Conservation (phyloP, 2,797 vertebrate species). For the Sebastes steindachneri region DNA sequence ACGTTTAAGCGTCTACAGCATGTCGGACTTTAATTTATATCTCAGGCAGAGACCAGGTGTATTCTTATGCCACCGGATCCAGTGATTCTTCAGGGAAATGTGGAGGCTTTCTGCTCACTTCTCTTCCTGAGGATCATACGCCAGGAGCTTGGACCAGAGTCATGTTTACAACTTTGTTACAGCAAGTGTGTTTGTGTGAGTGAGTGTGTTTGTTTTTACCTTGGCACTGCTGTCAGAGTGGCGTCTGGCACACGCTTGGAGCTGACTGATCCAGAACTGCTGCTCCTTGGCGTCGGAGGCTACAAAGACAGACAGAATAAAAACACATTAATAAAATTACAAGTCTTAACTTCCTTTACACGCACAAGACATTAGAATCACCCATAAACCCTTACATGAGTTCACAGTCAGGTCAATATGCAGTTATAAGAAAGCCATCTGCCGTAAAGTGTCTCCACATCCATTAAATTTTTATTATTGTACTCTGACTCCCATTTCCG, state of each 20-base stretch:
- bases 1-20: too few relatives aligned
- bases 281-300: slow-evolving; percentile 93
- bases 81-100: slow-evolving; percentile 16
- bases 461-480: neutral
- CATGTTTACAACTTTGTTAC: slow-evolving; percentile 18
- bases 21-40: neutral
- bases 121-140: slow-evolving; percentile 17
- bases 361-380: neutral
- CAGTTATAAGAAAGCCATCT: neutral
- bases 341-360: neutral
- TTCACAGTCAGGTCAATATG: slow-evolving; percentile 18
- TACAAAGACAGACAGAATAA: slow-evolving; percentile 59
- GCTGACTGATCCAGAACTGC: slow-evolving; percentile 95
- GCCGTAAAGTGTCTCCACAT: slow-evolving; percentile 8
- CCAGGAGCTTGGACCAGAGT: slow-evolving; percentile 6
- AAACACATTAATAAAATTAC: neutral
- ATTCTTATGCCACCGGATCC: neutral
- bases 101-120: slow-evolving; percentile 24
- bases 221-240: slow-evolving; percentile 92
- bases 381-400: neutral
- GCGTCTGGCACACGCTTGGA: slow-evolving; percentile 93
- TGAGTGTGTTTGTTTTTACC: slow-evolving; percentile 75
- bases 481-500: neutral
- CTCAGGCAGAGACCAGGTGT: neutral
- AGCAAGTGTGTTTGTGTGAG: neutral